These are phyloP conservation scores for Suncus etruscus DNA, from an alignment of 2,113 vertebrate genomes.

Conservation along the genomic window DNA sequence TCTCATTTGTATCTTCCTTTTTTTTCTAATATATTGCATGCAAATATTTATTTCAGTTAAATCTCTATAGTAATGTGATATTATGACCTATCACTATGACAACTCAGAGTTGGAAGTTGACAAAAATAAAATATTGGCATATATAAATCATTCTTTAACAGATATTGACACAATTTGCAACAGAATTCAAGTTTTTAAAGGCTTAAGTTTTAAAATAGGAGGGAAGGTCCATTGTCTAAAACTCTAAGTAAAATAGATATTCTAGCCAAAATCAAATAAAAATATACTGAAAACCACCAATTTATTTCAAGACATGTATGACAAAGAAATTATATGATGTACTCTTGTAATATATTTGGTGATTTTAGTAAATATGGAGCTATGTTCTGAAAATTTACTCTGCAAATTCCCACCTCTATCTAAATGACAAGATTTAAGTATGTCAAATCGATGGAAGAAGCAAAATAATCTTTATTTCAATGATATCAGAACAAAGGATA, in stretches of 20 bases:
- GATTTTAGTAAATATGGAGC: constrained; percentile 22
- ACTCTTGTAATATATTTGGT: neutral
- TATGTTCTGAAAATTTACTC: neutral
- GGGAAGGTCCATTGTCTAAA: neutral
- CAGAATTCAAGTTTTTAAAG: constrained; percentile 54
- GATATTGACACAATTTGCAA: constrained; percentile 44
- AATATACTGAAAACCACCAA: constrained; percentile 7
- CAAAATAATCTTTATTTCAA: neutral
- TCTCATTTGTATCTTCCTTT: constrained; percentile 59
- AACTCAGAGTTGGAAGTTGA: constrained; percentile 69
- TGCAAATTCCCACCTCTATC: neutral
- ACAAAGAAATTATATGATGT: constrained; percentile 25
- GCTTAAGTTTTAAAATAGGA: constrained; percentile 10
- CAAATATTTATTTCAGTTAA: constrained; percentile 68
- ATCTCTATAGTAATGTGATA: constrained; percentile 73
- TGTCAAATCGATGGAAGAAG: neutral
- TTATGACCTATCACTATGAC: constrained; percentile 60
- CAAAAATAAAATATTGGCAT: constrained; percentile 72
- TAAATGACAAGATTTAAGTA: neutral
- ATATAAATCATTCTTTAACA: constrained; percentile 67
- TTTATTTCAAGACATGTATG: constrained; percentile 20
- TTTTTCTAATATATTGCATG: constrained; percentile 66
- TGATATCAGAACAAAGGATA: neutral
- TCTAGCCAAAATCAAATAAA: constrained; percentile 50
- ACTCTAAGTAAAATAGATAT: constrained; percentile 38